Conservation (phyloP, 2,797 vertebrate genomes). For the Odontamblyopus rebecca region DNA sequence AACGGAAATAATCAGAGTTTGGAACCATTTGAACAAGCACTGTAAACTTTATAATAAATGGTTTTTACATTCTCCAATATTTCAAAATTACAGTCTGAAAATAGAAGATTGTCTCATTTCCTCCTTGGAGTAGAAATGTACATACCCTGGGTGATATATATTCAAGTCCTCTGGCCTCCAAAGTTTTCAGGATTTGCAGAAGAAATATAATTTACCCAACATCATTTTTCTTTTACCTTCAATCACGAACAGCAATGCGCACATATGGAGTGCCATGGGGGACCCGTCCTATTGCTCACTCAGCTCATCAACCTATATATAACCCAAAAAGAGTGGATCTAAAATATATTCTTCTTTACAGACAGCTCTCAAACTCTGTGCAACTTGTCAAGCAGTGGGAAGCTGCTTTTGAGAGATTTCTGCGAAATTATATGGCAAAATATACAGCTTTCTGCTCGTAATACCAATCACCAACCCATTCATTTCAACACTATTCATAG, state of each 20-base stretch:
- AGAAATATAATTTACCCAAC: not conserved
- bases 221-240: not conserved
- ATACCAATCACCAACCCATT: not conserved
- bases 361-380: not conserved
- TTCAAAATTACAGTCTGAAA: not conserved
- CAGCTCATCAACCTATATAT: not conserved
- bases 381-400: not conserved
- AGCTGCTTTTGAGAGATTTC: not conserved
- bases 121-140: not conserved
- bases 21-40: not conserved
- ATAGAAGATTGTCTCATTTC: not conserved
- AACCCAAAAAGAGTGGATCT: not conserved
- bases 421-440: not conserved
- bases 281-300: not conserved
- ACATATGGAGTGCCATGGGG: not conserved
- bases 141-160: not conserved
- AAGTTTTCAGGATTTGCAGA: not conserved
- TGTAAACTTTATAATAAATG: not conserved
- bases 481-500: not conserved
- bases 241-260: not conserved
- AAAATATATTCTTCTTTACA: not conserved
- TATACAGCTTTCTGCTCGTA: not conserved
- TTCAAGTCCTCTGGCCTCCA: not conserved
- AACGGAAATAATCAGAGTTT: not conserved
- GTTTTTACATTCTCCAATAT: not conserved